Percentiles rank a stretch among this genome's conserved stretches.
phyloP scores from a whole-genome alignment of 1,140 invertebrate genomes.

The Drosophila burlai region DNA sequence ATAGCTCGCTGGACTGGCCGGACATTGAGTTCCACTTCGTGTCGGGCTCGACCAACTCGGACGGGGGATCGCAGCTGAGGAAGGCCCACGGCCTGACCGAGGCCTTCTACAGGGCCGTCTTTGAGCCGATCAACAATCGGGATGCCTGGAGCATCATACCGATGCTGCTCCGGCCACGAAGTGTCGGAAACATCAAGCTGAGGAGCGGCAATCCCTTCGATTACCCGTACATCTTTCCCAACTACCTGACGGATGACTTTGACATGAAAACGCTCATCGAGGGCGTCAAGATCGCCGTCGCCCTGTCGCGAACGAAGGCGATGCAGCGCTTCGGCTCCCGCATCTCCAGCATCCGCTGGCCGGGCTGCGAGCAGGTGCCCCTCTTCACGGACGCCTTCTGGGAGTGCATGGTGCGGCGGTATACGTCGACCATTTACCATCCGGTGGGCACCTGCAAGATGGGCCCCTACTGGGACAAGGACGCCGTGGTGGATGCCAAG shows the following conservation, averaged over 20 bases:
- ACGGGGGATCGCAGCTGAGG: slow-evolving; percentile 92
- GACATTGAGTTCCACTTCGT: slow-evolving; percentile 97
- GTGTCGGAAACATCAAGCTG: slow-evolving; percentile 92
- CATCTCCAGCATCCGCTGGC: slow-evolving; percentile 89
- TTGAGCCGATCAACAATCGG: slow-evolving; percentile 90
- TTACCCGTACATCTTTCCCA: slow-evolving; percentile 96
- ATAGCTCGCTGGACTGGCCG: slow-evolving; percentile 93
- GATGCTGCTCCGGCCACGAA: slow-evolving; percentile 92
- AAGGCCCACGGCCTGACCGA: slow-evolving; percentile 92
- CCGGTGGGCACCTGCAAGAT: slow-evolving; percentile 96
- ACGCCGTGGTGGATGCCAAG: slow-evolving; percentile 94
- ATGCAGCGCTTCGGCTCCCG: slow-evolving; percentile 90
- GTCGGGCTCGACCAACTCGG: slow-evolving; percentile 95
- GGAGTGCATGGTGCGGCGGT: slow-evolving; percentile 93
- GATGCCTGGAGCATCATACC: slow-evolving; percentile 95
- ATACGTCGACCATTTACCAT: slow-evolving; percentile 94
- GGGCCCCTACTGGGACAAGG: slow-evolving; percentile 93
- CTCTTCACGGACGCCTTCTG: slow-evolving; percentile 91
- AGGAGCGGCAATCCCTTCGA: slow-evolving; percentile 94
- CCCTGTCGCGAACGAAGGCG: slow-evolving; percentile 90
- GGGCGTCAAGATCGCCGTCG: slow-evolving; percentile 92
- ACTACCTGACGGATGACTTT: slow-evolving; percentile 93
- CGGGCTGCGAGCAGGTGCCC: slow-evolving; percentile 89
- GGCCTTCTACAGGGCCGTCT: slow-evolving; percentile 90
- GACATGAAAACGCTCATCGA: slow-evolving; percentile 93